phyloP scores from a whole-genome alignment of 2,888 invertebrate species.

The Alitta virens region DNA sequence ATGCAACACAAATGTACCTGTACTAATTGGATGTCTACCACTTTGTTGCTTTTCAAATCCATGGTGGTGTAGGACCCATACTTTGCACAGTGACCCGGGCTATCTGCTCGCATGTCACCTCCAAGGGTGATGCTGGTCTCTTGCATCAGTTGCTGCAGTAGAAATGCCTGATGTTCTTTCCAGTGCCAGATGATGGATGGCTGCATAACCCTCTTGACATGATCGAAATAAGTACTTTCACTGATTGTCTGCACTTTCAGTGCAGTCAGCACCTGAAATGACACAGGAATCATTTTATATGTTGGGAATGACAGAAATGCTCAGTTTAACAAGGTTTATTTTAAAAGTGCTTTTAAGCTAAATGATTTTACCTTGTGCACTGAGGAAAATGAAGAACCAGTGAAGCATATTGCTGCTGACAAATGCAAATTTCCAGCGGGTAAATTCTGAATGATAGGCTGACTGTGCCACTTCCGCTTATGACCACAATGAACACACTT shows the following conservation, averaged over 20 bases:
- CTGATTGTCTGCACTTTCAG: not conserved
- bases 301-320: too few relatives aligned
- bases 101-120: not conserved
- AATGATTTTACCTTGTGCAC: not conserved
- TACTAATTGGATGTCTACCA: not conserved
- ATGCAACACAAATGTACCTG: not conserved
- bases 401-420: not conserved
- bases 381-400: not conserved
- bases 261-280: not conserved
- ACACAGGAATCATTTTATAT: too few relatives aligned
- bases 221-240: not conserved
- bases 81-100: not conserved
- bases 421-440: not conserved
- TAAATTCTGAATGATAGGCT: not conserved
- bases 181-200: not conserved
- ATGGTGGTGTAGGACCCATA: constrained; percentile 2
- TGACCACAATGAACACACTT: not conserved
- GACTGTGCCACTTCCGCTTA: too few relatives aligned
- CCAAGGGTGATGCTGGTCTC: not conserved
- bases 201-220: not conserved
- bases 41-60: not conserved
- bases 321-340: too few relatives aligned
- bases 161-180: not conserved
- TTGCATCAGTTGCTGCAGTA: not conserved
- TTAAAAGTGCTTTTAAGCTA: too few relatives aligned